Evolutionary conservation across 2,888 invertebrate genomes (phyloP).

Genomic region (Ophonus ardosiacus): DNA sequence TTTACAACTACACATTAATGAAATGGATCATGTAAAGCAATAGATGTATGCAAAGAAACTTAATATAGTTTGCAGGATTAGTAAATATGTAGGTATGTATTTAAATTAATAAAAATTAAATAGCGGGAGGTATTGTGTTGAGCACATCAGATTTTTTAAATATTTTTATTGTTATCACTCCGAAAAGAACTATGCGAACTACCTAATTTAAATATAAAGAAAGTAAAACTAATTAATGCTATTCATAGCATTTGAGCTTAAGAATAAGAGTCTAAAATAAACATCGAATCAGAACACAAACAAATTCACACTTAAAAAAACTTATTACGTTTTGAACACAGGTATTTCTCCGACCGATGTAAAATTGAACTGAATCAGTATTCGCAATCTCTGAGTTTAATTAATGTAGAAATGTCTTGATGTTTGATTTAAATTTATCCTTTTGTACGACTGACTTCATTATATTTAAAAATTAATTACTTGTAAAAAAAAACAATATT

Average conservation of each 20-base stretch:
- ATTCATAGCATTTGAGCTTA: neutral
- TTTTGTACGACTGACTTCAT: slow-evolving; percentile 19
- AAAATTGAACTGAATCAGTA: neutral
- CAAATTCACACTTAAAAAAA: neutral
- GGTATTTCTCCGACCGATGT: neutral
- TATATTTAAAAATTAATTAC: slow-evolving; percentile 25
- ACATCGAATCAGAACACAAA: neutral
- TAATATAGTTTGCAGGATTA: no score
- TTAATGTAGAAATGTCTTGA: slow-evolving; percentile 22
- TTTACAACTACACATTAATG: no score
- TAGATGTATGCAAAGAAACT: no score
- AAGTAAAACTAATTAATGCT: neutral
- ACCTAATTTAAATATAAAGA: neutral
- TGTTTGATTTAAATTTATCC: slow-evolving; percentile 14
- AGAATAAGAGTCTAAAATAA: neutral
- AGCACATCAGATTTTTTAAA: no score
- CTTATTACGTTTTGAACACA: slow-evolving; percentile 14
- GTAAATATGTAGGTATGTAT: no score
- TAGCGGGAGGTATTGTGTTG: no score
- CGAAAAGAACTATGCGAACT: no score
- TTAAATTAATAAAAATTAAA: no score
- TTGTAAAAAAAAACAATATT: neutral
- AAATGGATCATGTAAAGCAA: no score
- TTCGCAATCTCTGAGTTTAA: slow-evolving; percentile 13
- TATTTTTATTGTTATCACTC: no score